A percentile compares a stretch with the other conserved stretches of the same genome.
Conservation (phyloP, 2,888 invertebrate species). For the Ochropleura leucogaster region DNA sequence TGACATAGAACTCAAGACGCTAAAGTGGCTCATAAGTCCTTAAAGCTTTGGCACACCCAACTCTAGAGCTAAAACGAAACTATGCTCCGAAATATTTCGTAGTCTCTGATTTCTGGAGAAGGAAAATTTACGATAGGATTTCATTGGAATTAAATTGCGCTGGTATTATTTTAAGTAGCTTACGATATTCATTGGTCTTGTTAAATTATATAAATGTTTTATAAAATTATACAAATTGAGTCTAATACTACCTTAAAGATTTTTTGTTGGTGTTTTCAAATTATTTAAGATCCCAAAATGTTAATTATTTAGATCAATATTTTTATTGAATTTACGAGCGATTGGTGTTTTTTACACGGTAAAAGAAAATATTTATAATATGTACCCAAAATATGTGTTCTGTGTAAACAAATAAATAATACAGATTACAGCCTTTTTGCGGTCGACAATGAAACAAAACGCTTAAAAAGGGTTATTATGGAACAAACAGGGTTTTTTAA, state of each 20-base stretch:
- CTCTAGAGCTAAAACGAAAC: constrained; percentile 74
- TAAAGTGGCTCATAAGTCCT: constrained; percentile 67
- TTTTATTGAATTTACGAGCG: neutral
- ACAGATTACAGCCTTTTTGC: too few relatives aligned
- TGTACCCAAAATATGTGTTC: too few relatives aligned
- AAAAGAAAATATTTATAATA: too few relatives aligned
- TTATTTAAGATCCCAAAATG: neutral
- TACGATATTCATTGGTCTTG: neutral
- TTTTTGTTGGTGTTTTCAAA: neutral
- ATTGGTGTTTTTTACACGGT: neutral
- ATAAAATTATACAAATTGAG: neutral
- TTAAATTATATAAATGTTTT: neutral
- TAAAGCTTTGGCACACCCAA: constrained; percentile 66
- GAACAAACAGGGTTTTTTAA: too few relatives aligned
- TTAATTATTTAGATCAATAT: neutral
- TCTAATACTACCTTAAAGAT: neutral
- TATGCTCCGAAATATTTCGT: constrained; percentile 62
- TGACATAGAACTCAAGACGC: constrained; percentile 72
- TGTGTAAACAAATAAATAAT: too few relatives aligned
- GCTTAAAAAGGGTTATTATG: too few relatives aligned
- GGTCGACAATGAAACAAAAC: too few relatives aligned
- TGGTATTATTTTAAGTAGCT: neutral
- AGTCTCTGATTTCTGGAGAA: constrained; percentile 76
- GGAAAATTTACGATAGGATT: constrained; percentile 22
- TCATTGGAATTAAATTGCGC: constrained; percentile 4